Conservation (phyloP, 1,140 invertebrate genomes). For the Diorhabda elongata region DNA sequence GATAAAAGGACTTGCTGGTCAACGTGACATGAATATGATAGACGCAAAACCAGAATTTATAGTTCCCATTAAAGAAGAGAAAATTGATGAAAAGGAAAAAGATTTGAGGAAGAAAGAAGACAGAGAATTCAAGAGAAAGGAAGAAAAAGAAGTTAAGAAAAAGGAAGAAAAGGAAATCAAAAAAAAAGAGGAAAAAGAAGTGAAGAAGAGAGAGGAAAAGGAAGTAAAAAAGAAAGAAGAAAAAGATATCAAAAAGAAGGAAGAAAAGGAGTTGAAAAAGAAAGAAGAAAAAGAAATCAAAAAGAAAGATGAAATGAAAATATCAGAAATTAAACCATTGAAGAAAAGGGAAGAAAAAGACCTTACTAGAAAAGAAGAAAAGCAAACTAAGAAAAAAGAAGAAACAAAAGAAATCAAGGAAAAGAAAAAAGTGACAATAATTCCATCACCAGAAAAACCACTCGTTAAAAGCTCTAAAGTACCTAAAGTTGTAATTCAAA, state of each 20-base stretch:
- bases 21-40: constrained; percentile 16
- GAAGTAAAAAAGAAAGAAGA: constrained; percentile 8
- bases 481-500: constrained; percentile 11
- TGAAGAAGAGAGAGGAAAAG: constrained; percentile 13
- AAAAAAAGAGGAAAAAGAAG: constrained; percentile 9
- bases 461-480: constrained; percentile 9
- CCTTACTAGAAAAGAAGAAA: constrained; percentile 7
- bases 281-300: constrained; percentile 11
- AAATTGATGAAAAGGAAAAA: constrained; percentile 6
- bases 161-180: constrained; percentile 4
- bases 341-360: constrained; percentile 9
- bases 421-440: constrained; percentile 4
- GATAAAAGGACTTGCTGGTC: constrained; percentile 42
- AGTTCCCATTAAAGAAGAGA: background rate
- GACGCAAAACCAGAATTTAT: background rate
- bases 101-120: constrained; percentile 14
- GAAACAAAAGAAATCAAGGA: constrained; percentile 11
- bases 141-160: constrained; percentile 9
- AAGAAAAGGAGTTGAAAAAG: constrained; percentile 8
- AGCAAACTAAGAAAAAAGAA: constrained; percentile 9
- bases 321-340: background rate
- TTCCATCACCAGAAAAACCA: constrained; percentile 11
- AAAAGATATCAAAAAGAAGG: constrained; percentile 6
- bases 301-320: constrained; percentile 7
- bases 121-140: constrained; percentile 14